Evolutionary conservation across 1,140 invertebrate species (phyloP), one percentile per base, ranked within the genome.

Genomic region (Lepidurus apus): DNA sequence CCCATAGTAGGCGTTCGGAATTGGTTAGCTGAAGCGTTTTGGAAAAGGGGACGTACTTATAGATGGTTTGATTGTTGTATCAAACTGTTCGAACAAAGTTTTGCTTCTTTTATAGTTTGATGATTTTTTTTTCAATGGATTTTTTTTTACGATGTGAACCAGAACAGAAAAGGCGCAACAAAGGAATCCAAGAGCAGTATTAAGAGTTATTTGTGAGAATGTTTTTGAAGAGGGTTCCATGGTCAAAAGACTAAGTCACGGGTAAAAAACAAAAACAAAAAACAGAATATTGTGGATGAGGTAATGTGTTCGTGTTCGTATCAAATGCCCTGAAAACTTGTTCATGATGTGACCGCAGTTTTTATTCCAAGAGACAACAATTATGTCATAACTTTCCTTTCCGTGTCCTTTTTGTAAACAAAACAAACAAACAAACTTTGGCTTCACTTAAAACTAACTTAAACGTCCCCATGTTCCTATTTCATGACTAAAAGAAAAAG

Each of bases 161-260:
- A 65, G 53, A 65, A 65, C 53, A 11, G 21, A 65, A 17, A 65
- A 65, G 53, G 13, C 53, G 53, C 9, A 65, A 65, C 53, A 65
- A 65, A 65, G 53, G 53, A 65, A 65, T 65, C 53, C 53, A 65
- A 65, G 53, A 65, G 53, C 53, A 65, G 53, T 65, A 65, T 65
- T 65, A 65, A 65, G 53, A 65, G 21, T 65, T 65, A 21, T 65
- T 13, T 13, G 21, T 17, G 53, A 65, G 13, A 65, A 17, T 65
- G 53, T 65, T 65, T n/a, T 21, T 13, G 53, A 65, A 65, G 21
- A 65, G 53, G 53, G 53, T 65, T 65, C 53, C 53, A 65, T n/a
- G 8, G 53, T 65, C 53, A 13, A 21, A 65, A 65, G 53, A 65
- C 53, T 65, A 65, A 65, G 53, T 65, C 53, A 65, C 53, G 13